Evolutionary conservation across 2,113 vertebrate species (phyloP), one percentile per base, ranked within the genome.

Genomic region (Marcusenius ussheri): DNA sequence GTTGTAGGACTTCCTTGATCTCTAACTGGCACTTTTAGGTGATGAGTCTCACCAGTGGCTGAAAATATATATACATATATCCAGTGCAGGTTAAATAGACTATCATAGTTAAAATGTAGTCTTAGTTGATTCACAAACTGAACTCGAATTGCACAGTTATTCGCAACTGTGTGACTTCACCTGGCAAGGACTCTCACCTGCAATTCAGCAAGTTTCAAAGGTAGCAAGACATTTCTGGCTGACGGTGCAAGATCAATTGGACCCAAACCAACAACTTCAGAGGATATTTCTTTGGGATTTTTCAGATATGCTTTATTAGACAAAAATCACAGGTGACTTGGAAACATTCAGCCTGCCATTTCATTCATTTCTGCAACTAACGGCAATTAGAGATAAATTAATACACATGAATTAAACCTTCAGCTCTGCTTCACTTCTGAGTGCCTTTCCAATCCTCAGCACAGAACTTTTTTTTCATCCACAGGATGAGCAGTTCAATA

Each of bases 351-450:
- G 15, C 56, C 74, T 90, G 46, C 83, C 45, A 53, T 83, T 87
- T 87, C 35, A 87, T 74, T 90, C 21, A 35, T 86, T 87, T 13
- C 21, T 15, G 50, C 27, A 56, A 45, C 50, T 90, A 66, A 46
- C 49, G 17, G 45, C 51, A 51, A 11, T 83, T 51, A 90, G 51
- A 70, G 53, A 46, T 80, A 80, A 88, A 77, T 90, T n/a, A 62
- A 83, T 58, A 58, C n/a, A 45, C 87, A 35, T 56, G 70, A 87
- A 19, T 90, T 86, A 66, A 86, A 49, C 39, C 1, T 19, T 85
- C 51, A 58, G 31, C 51, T 42, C 11, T 11, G 21, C 39, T 89
- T 21, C 19, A 47, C 27, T 35, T 56, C 39, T 39, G 45, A 84
- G 19, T 84, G 35, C 45, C 42, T 10, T 45, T 47, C 3, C 39